phyloP scores from a whole-genome alignment of 2,113 vertebrate genomes.

The Chlorodrepanis virens region DNA sequence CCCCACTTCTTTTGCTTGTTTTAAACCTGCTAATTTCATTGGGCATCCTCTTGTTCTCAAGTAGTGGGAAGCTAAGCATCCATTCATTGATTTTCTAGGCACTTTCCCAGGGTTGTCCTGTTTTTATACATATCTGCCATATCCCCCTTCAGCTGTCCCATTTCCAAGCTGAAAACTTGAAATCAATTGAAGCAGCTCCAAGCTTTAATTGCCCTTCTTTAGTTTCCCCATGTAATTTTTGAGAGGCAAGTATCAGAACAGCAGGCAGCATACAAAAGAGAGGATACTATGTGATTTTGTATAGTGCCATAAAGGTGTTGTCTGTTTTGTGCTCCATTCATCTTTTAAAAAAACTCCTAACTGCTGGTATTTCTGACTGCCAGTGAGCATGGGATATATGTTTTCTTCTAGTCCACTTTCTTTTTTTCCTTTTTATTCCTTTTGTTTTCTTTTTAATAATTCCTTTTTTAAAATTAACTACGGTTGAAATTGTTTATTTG shows the following conservation, averaged over 20 bases:
- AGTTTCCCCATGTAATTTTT: conserved; percentile 22
- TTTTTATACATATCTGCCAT: conserved; percentile 41
- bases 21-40: conserved; percentile 5
- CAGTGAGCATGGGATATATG: not conserved
- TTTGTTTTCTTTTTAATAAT: not conserved
- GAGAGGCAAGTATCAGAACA: conserved; percentile 14
- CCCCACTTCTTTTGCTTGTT: not conserved
- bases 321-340: not conserved
- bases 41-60: not conserved
- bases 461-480: not conserved
- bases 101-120: conserved; percentile 34
- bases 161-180: conserved; percentile 38
- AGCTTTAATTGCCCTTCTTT: conserved; percentile 41
- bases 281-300: not conserved
- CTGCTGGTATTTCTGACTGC: not conserved
- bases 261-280: not conserved
- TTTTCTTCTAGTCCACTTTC: not conserved
- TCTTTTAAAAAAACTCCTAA: not conserved
- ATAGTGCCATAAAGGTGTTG: conserved; percentile 8
- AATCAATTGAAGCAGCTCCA: conserved; percentile 42
- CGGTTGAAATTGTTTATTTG: not conserved
- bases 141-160: not conserved
- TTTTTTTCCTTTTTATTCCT: too few relatives aligned
- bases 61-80: conserved; percentile 10
- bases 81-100: conserved; percentile 48